These are phyloP conservation scores for Eupithecia dodoneata DNA, from an alignment of 2,888 invertebrate genomes.

Conservation along the genomic window DNA sequence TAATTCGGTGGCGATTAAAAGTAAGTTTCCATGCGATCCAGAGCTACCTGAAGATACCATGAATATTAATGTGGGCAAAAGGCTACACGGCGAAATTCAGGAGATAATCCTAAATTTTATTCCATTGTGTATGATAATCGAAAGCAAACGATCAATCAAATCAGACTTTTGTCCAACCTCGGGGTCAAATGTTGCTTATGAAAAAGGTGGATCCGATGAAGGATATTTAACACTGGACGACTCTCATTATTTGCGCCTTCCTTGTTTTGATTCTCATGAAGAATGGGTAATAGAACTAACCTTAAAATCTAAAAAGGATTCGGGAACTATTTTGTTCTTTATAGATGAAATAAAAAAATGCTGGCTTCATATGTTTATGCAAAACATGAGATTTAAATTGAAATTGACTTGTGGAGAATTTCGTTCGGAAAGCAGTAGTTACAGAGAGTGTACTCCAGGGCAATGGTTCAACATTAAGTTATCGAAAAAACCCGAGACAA, in stretches of 20 bases:
- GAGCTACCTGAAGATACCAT: conserved; percentile 67
- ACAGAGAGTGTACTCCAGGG: conserved; percentile 63
- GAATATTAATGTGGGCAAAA: conserved; percentile 71
- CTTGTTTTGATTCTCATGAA: conserved; percentile 67
- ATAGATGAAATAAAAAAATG: conserved; percentile 52
- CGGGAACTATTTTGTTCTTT: conserved; percentile 70
- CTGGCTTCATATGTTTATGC: conserved; percentile 67
- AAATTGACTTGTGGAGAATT: conserved; percentile 60
- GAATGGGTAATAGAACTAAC: conserved; percentile 73
- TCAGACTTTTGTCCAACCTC: conserved; percentile 59
- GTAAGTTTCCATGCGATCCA: conserved; percentile 71
- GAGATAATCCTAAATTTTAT: conserved; percentile 77
- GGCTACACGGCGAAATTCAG: conserved; percentile 76
- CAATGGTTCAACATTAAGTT: conserved; percentile 74
- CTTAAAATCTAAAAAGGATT: conserved; percentile 65
- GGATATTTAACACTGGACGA: conserved; percentile 63
- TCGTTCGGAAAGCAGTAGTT: conserved; percentile 66
- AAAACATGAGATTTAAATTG: conserved; percentile 71
- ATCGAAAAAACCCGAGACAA: conserved; percentile 61
- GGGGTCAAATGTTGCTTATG: conserved; percentile 71
- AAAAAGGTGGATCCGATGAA: conserved; percentile 69
- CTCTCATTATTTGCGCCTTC: conserved; percentile 69
- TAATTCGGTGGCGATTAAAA: conserved; percentile 55
- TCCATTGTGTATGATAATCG: conserved; percentile 61
- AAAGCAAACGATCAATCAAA: conserved; percentile 41